Base-by-base conservation (phyloP, 1,140 invertebrate species). In the Aleiodes sp. region DNA sequence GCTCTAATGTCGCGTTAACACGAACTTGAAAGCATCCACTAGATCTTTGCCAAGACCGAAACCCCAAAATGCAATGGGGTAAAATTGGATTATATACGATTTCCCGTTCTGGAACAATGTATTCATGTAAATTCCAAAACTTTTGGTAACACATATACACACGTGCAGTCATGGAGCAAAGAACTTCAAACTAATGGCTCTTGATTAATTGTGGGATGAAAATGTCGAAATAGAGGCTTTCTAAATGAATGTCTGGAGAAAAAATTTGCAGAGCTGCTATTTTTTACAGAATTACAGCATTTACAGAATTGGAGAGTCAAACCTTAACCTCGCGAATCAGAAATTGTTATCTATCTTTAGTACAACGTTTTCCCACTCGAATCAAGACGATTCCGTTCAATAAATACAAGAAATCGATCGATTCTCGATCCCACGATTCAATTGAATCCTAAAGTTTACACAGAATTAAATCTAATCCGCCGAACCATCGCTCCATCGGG, bases 1-100 rank as follows among this genome's bases (percentile, higher is more conserved):
- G 70, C 68, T 72, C 78, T 80, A 82, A 82, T 82, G 76, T 74
- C 73, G 70, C 73, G 75, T 76, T 79, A 80, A 79, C 78, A 68
- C 75, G 33, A 57, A 66, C 46, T 52, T 24, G 16, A 24, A 21
- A 12, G 46, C 46, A 52, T 21, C 46, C 8, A 52, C 14, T 24
- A 52, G n/a, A n/a, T n/a, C n/a, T 21, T 52, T 52, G 12, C 46
- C 46, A n/a, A n/a, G n/a, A n/a, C n/a, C 46, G n/a, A 16, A 1
- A 16, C 21, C 16, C 19, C 10, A 24, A 52, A 52, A 52, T 52
- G 19, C 46, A 24, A n/a, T 24, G 19, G 46, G 16, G 16, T 52
- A 21, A 52, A 52, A 52, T 52, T 52, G 46, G 46, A 52, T 52
- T 52, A 52, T 52, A 9, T 24, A 52, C 46, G 46, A 52, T 52